phyloP scores from a whole-genome alignment of 2,888 invertebrate genomes.

The Apotomis betuletana region DNA sequence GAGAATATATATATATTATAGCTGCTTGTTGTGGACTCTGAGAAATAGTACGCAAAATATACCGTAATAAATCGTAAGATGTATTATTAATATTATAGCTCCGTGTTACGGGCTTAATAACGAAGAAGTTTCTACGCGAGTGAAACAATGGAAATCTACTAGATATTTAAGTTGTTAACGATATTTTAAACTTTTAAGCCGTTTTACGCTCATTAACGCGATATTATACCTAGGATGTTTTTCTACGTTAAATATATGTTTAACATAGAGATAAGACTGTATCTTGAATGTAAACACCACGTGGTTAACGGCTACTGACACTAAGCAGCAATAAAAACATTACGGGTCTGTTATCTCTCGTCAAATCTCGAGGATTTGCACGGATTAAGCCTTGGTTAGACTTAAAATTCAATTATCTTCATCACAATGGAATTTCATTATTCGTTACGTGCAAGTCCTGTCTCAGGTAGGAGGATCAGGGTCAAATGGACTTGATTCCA shows the following conservation, averaged over 20 bases:
- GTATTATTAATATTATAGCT: no score
- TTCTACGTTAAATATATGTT: neutral
- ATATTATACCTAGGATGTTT: neutral
- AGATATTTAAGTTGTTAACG: no score
- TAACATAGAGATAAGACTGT: neutral
- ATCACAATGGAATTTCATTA: conserved; percentile 15
- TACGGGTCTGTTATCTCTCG: neutral
- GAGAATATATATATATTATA: no score
- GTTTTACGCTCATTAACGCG: neutral
- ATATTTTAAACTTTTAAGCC: neutral
- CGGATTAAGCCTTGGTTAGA: neutral
- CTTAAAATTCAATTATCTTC: neutral
- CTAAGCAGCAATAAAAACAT: neutral
- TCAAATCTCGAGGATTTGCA: neutral
- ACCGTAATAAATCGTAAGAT: no score
- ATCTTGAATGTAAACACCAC: neutral
- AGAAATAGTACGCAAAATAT: no score
- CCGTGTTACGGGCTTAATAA: no score
- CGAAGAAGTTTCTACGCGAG: no score
- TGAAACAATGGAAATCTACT: no score
- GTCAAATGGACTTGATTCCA: conserved; percentile 24
- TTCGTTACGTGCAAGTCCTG: conserved; percentile 4
- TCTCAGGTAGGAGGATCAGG: neutral
- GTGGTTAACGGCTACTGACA: neutral
- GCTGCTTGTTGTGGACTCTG: no score